Base-by-base conservation (phyloP, 2,797 vertebrate species). In the Lacerta viridis region DNA sequence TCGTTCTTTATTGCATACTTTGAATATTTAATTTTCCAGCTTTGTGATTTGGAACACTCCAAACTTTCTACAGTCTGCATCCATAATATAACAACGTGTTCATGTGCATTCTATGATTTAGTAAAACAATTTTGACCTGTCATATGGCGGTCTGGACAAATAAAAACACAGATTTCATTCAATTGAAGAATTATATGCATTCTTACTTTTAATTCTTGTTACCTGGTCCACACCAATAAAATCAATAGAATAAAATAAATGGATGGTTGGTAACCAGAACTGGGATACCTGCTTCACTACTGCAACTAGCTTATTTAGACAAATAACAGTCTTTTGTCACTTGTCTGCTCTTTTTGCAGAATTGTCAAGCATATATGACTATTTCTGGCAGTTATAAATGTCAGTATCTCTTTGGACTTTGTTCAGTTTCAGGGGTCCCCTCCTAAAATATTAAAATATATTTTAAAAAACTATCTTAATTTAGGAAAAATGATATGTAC, bases 341-440 rank as follows among this genome's bases (percentile, higher is more conserved):
- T 80, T 93, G 92, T 89, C 36, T 80, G 82, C 84, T 92, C 91
- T 95, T 87, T 43, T 93, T 95, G 92, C 91, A 94, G 93, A 64
- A 93, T 92, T 95, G 86, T 88, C 85, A 88, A n/a, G 90, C 20
- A 13, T 61, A 88, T 95, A 93, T 87, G 89, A 93, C 90, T 93
- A 91, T 91, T 94, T 94, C 89, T 96, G 92, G 94, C 91, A 95
- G 88, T 64, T 76, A 86, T 75, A 88, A 90, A 93, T 91, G 41
- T 91, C 93, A 95, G 92, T 95, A 94, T 93, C 85, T 90, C 82
- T 33, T 86, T 88, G 82, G 87, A 93, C 89, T 82, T 92, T 91
- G 83, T 91, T 92, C 80, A 93, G 86, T 90, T 91, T 74, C 80
- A 89, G 68, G 74, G 89, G 64, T 79, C 59, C 59, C 59, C 59